phyloP scores from a whole-genome alignment of 2,888 invertebrate genomes.

The Acanthosepion pharaonis region DNA sequence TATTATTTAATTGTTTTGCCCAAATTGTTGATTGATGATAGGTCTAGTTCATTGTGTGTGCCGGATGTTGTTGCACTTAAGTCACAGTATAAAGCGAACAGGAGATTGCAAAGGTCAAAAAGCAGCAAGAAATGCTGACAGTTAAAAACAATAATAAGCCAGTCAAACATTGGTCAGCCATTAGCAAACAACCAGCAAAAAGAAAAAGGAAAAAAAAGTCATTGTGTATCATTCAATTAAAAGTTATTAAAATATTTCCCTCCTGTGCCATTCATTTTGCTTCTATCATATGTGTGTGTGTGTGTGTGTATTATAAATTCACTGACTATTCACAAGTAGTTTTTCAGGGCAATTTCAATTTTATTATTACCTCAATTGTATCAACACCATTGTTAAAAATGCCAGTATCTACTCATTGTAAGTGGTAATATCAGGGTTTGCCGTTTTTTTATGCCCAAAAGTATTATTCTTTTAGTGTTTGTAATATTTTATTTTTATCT shows the following conservation, averaged over 20 bases:
- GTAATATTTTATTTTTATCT: background rate
- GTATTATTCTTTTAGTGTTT: background rate
- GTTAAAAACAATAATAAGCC: background rate
- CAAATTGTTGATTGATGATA: too few relatives aligned
- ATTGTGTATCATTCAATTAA: background rate
- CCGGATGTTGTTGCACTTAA: background rate
- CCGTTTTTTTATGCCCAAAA: background rate
- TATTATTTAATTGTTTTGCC: too few relatives aligned
- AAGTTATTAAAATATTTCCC: background rate
- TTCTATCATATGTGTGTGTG: background rate
- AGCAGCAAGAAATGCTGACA: background rate
- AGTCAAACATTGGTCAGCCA: background rate
- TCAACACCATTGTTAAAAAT: background rate
- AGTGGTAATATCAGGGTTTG: background rate
- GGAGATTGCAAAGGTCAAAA: background rate
- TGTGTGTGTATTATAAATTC: background rate
- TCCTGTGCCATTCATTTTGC: background rate
- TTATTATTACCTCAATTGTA: background rate
- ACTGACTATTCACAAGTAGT: background rate
- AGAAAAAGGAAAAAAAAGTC: background rate
- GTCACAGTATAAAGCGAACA: background rate
- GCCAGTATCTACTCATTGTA: background rate
- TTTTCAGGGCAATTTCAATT: background rate
- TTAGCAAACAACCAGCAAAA: background rate
- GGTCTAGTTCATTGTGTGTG: background rate